These are phyloP conservation scores for Enteromius unitaeniatus DNA, from an alignment of 2,797 vertebrate genomes.

Conservation along the genomic window DNA sequence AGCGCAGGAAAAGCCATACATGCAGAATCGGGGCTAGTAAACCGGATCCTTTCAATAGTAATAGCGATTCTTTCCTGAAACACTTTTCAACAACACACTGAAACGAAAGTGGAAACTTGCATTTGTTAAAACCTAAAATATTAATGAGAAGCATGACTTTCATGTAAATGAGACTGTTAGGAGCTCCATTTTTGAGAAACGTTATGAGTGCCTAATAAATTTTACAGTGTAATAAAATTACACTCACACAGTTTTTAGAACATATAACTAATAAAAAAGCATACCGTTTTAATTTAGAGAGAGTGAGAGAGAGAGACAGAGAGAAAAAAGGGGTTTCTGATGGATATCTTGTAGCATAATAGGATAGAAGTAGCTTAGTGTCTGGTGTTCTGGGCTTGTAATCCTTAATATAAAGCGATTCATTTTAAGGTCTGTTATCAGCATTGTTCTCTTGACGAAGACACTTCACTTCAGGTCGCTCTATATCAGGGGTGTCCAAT, in stretches of 20 bases:
- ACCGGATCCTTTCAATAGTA: too few species aligned
- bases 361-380: not conserved
- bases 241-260: not conserved
- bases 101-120: not conserved
- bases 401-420: not conserved
- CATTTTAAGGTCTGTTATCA: not conserved
- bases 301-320: not conserved
- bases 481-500: not conserved
- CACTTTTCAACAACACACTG: not conserved
- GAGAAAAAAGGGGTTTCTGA: not conserved
- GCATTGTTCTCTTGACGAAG: not conserved
- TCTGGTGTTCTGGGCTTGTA: not conserved
- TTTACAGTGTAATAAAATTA: not conserved
- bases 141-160: not conserved
- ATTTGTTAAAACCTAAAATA: not conserved
- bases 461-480: not conserved
- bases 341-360: not conserved
- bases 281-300: not conserved
- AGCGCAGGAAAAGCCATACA: too few species aligned
- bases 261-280: not conserved
- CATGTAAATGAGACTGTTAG: not conserved
- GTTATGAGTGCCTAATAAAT: not conserved
- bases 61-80: not conserved
- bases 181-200: not conserved
- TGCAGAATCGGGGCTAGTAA: too few species aligned